Percentiles rank a stretch among this genome's conserved stretches.
phyloP scores from a whole-genome alignment of 2,888 invertebrate genomes.

The Sialis lutaria region DNA sequence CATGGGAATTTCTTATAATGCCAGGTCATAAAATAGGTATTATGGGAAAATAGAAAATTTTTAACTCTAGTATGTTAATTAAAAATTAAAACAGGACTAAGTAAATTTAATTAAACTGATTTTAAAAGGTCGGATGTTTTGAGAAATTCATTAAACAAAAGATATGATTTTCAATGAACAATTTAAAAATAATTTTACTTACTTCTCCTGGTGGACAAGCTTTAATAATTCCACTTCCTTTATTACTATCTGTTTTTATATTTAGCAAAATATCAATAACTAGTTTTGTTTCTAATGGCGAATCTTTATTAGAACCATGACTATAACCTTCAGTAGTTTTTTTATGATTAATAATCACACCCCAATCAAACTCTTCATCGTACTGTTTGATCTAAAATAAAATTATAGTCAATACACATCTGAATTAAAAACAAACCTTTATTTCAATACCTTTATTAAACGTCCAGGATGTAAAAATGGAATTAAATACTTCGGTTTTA shows the following conservation, averaged over 20 bases:
- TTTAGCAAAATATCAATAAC: constrained; percentile 72
- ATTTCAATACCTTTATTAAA: constrained; percentile 56
- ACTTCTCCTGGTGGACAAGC: constrained; percentile 52
- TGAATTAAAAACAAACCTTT: too few relatives aligned
- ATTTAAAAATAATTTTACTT: constrained; percentile 8
- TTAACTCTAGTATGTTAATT: too few relatives aligned
- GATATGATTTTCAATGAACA: too few relatives aligned
- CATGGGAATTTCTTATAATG: neutral
- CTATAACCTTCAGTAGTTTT: constrained; percentile 18
- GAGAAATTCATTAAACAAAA: neutral
- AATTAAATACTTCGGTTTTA: constrained; percentile 71
- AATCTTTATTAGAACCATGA: constrained; percentile 29
- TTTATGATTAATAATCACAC: constrained; percentile 83
- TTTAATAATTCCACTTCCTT: constrained; percentile 31
- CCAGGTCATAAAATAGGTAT: too few relatives aligned
- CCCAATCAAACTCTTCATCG: constrained; percentile 88
- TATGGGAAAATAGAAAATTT: too few relatives aligned
- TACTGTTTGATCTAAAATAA: constrained; percentile 57
- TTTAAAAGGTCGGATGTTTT: constrained; percentile 1
- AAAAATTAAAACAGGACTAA: too few relatives aligned
- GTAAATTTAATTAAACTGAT: too few relatives aligned
- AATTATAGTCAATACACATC: neutral
- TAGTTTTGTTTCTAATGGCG: constrained; percentile 40
- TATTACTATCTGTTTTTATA: constrained; percentile 45
- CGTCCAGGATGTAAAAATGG: constrained; percentile 93